These are phyloP conservation scores for Halictus rubicundus DNA, from an alignment of 1,140 invertebrate species.

Conservation along the genomic window DNA sequence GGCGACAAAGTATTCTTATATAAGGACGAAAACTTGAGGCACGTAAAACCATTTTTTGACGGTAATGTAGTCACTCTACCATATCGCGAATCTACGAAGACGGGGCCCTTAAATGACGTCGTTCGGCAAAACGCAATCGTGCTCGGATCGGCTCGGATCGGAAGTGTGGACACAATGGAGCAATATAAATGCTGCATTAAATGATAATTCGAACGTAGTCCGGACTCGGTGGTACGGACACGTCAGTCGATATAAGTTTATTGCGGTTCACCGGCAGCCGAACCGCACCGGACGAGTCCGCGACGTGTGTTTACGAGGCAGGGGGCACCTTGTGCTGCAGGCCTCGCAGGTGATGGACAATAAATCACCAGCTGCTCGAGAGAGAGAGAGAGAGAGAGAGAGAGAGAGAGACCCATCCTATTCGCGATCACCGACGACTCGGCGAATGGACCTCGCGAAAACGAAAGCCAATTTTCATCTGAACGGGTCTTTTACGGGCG, in stretches of 20 bases:
- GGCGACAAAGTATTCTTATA: too few relatives aligned
- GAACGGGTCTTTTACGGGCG: constrained; percentile 7
- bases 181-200: constrained; percentile 18
- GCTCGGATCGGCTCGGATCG: not conserved
- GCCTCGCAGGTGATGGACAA: constrained; percentile 49
- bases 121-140: too few relatives aligned
- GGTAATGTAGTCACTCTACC: too few relatives aligned
- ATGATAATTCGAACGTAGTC: too few relatives aligned
- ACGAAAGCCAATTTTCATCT: not conserved
- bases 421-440: too few relatives aligned
- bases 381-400: not conserved
- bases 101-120: too few relatives aligned
- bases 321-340: constrained; percentile 38
- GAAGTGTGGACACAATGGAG: not conserved
- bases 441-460: not conserved
- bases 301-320: constrained; percentile 65
- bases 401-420: too few relatives aligned
- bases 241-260: constrained; percentile 34
- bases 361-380: constrained; percentile 59
- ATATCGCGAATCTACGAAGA: too few relatives aligned
- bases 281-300: constrained; percentile 49
- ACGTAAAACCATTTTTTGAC: too few relatives aligned
- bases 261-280: constrained; percentile 59
- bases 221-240: not conserved
- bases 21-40: too few relatives aligned